A percentile compares a stretch with the other conserved stretches of the same genome.
Evolutionary conservation across 2,113 vertebrate genomes (phyloP).

Genomic region (Paradoxurus hermaphroditus): DNA sequence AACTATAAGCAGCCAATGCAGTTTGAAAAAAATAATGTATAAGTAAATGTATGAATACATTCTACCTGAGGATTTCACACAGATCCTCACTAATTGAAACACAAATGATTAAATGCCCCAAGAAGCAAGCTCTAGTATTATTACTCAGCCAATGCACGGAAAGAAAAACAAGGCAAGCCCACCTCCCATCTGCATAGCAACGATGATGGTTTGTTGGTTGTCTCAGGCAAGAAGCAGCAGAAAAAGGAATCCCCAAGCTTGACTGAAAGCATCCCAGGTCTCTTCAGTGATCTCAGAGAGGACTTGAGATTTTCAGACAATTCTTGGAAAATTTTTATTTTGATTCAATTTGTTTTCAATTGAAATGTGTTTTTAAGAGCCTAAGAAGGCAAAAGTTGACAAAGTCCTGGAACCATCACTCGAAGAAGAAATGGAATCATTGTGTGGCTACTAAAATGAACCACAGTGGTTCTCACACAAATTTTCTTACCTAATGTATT

Average conservation of each 20-base stretch:
- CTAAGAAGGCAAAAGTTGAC: neutral
- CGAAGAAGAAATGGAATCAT: neutral
- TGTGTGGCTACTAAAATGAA: slow-evolving; percentile 6
- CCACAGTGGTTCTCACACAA: neutral
- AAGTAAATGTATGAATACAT: neutral
- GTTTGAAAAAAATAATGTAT: neutral
- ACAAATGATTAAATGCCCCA: neutral
- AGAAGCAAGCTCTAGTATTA: neutral
- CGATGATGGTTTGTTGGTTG: neutral
- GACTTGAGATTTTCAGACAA: neutral
- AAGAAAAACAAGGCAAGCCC: neutral
- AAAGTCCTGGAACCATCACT: neutral
- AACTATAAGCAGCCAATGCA: neutral
- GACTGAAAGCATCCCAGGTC: neutral
- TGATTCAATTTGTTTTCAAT: slow-evolving; percentile 10
- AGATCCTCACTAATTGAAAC: neutral
- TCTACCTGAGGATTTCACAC: neutral
- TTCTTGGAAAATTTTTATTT: neutral
- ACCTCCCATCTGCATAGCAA: neutral
- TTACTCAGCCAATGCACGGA: neutral
- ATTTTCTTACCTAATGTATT: slow-evolving; percentile 71
- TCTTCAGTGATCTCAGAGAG: neutral
- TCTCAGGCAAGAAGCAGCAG: neutral
- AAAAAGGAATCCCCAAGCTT: neutral
- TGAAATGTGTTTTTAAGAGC: neutral